Base-by-base conservation (phyloP, 92 coral and sea anemone genomes). In the Umimayanthus kanabou region DNA sequence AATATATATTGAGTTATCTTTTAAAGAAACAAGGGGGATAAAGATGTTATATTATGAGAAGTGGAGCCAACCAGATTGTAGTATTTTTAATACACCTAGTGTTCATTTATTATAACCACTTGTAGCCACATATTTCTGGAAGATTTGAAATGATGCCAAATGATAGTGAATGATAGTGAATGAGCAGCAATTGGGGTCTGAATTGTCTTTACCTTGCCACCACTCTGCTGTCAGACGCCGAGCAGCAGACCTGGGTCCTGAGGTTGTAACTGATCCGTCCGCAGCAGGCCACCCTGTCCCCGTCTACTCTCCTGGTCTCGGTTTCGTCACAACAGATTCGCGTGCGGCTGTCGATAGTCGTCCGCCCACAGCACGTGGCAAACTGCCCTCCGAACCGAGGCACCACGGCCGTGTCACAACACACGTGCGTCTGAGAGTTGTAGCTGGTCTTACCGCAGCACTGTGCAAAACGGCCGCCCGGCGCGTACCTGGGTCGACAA, bases 301-400 rank as follows among this genome's bases (percentile, higher is more conserved):
- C 92, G 2, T 15, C 81, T 33, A 61, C 76, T 74, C 76, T 65
- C 50, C 39, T 39, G 66, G 87, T 82, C 18, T 66, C 50, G 1
- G 58, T 77, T 20, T 90, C 87, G 53, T 81, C 90, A 79, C 92
- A 89, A 22, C 92, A 89, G 30, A 85, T 79, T 14, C 58, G 74
- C 3, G 77, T 85, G 42, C 81, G 50, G 75, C 23, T 64, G 74
- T 89, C 87, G 47, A 86, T 86, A 2, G 80, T 77, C 13, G 20
- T 49, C 37, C 58, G 78, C 18, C 85, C 90, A 37, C 92, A 89
- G 78, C 92, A 89, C 67, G 61, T 65, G 49, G 92, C 88, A 67
- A 0, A 37, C 23, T 89, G 43, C 33, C 91, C 89, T 13, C 84
- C 91, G 29, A 16, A 78, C 33, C 85, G 83, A 71, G 81, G 80